Base-by-base conservation (phyloP, 2,888 invertebrate genomes). In the Lepeophtheirus nordmannii region DNA sequence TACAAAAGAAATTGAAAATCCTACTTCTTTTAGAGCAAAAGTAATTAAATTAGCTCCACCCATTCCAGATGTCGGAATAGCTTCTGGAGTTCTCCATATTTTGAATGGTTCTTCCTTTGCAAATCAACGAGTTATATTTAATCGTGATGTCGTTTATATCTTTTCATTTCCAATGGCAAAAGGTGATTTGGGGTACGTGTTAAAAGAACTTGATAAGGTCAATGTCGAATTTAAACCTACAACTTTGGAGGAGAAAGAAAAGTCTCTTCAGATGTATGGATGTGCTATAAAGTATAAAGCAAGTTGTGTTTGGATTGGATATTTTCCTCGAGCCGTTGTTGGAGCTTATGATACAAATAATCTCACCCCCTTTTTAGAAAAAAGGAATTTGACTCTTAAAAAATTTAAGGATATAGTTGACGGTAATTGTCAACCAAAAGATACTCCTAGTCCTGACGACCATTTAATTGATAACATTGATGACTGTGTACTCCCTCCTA, bases 221-320 rank as follows among this genome's bases (percentile, higher is more conserved):
- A 46, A 63, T n/a, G 20, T 63, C 7, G 63, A 37, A 30, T 23
- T 38, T n/a, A 38, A 63, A 56, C 63, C 30, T 37, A 53, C 53
- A 12, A 38, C 17, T 38, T 17, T 23, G 30, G 56, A 63, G 5
- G 63, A 63, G 41, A n/a, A 30, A 17, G 23, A 53, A 14, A 30
- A 63, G 56, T n/a, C n/a, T n/a, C 23, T 30, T 22, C n/a, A 9
- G 14, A 23, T 22, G 8, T 63, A 63, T 53, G 63, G 63, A 22
- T 38, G 22, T 46, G 56, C 30, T 11, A 37, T 63, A 20, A 37
- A 63, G 3, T 23, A 38, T 12, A 20, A 38, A 14, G 63, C 63
- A 14, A 63, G 20, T 10, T 56, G 41, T 17, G 63, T 56, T 23
- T 63, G 63, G 63, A 53, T 63, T 30, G 63, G 63, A 63, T 20